A percentile compares a stretch with the other conserved stretches of the same genome.
phyloP scores from a whole-genome alignment of 2,888 invertebrate species.

The Leucania comma region DNA sequence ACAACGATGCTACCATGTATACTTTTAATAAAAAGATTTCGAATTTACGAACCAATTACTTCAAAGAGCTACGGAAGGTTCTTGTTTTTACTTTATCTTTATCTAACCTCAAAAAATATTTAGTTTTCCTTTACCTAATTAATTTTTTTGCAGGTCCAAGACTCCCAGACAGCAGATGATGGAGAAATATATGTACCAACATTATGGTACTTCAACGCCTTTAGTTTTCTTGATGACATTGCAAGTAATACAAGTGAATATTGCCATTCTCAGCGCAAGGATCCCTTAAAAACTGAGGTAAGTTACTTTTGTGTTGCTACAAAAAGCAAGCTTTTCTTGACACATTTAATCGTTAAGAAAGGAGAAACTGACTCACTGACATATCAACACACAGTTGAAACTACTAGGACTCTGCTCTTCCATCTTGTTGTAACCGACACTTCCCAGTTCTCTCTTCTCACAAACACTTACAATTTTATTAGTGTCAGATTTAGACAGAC shows the following conservation, averaged over 20 bases:
- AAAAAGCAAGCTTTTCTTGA: neutral
- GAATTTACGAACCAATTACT: constrained; percentile 41
- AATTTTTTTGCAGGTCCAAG: constrained; percentile 8
- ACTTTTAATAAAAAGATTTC: constrained; percentile 28
- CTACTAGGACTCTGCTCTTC: neutral
- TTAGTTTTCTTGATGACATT: constrained; percentile 33
- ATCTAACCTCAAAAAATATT: constrained; percentile 1
- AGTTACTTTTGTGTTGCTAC: neutral
- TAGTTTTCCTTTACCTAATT: neutral
- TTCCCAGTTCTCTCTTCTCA: neutral
- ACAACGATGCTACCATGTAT: constrained; percentile 5
- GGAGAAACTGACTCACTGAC: no score
- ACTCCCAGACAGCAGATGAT: constrained; percentile 5
- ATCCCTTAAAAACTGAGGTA: constrained; percentile 37
- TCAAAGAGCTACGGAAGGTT: constrained; percentile 34
- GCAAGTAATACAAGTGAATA: constrained; percentile 3
- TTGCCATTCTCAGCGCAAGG: neutral
- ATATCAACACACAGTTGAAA: no score
- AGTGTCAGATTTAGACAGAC: no score
- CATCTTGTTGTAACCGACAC: no score
- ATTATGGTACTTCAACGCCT: constrained; percentile 34
- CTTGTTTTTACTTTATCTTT: neutral
- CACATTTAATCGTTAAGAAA: no score
- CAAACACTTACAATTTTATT: neutral
- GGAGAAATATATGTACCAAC: constrained; percentile 25